Conservation (phyloP, 2,888 invertebrate species). For the Hyppa rectilinea region DNA sequence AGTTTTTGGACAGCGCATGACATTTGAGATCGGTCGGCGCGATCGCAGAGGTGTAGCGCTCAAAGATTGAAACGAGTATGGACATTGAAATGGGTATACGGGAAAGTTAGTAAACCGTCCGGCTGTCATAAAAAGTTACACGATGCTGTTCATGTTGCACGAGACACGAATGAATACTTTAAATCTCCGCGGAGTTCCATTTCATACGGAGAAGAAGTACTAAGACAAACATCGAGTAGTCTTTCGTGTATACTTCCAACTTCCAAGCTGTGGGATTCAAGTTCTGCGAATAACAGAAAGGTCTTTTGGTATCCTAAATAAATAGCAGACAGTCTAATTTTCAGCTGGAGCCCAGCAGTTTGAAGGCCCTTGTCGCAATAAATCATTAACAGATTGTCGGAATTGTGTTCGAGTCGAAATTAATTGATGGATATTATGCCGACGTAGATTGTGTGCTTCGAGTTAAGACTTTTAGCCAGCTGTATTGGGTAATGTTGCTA, state of each 20-base stretch:
- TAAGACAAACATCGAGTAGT: constrained; percentile 55
- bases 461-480: constrained; percentile 33
- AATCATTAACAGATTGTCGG: constrained; percentile 60
- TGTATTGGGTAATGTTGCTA: constrained; percentile 1
- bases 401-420: constrained; percentile 51
- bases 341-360: constrained; percentile 20
- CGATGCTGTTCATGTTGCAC: constrained; percentile 53
- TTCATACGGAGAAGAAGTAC: constrained; percentile 41
- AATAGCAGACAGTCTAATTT: constrained; percentile 27
- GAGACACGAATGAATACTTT: constrained; percentile 63
- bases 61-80: constrained; percentile 65
- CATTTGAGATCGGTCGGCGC: constrained; percentile 70
- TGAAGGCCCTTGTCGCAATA: constrained; percentile 47
- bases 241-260: constrained; percentile 25
- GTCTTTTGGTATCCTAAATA: constrained; percentile 27
- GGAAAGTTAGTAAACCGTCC: constrained; percentile 59
- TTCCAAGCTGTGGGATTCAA: constrained; percentile 35
- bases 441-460: constrained; percentile 45
- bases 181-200: constrained; percentile 53
- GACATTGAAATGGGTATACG: constrained; percentile 69
- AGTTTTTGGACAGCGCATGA: constrained; percentile 76
- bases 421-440: constrained; percentile 63
- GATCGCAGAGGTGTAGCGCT: constrained; percentile 60
- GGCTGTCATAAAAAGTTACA: constrained; percentile 69
- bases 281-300: constrained; percentile 35